A percentile compares a stretch with the other conserved stretches of the same genome.
These are phyloP conservation scores for Ichneumoninae sp. DNA, from an alignment of 2,888 invertebrate species.

Conservation along the genomic window DNA sequence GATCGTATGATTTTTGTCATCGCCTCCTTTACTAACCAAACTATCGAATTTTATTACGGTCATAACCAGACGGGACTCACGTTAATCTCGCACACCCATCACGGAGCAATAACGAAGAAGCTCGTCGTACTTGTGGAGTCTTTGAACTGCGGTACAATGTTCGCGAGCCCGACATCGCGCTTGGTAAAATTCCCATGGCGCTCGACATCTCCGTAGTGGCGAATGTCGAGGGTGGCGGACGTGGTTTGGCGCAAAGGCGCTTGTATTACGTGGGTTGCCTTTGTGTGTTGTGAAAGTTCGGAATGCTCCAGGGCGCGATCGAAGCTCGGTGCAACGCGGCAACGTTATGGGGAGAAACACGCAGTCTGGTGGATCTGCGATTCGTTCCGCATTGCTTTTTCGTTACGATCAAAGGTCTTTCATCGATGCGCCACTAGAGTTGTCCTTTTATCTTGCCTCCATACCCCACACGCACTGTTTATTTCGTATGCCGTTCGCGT, in stretches of 20 bases:
- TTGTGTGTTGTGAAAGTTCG: slow-evolving; percentile 15
- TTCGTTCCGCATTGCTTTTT: slow-evolving; percentile 36
- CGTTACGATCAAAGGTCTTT: slow-evolving; percentile 39
- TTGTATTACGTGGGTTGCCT: neutral
- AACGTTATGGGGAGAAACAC: slow-evolving; percentile 15
- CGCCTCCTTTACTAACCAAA: neutral
- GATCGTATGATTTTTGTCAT: neutral
- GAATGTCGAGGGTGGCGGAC: slow-evolving; percentile 8
- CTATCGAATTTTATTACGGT: neutral
- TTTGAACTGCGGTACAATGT: slow-evolving; percentile 23
- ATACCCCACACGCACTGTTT: neutral
- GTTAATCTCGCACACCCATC: slow-evolving; percentile 27
- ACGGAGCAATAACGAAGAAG: slow-evolving; percentile 14
- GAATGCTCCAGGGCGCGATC: slow-evolving; percentile 39
- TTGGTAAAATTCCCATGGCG: slow-evolving; percentile 37
- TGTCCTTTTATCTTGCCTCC: slow-evolving; percentile 3
- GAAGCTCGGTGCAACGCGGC: slow-evolving; percentile 17
- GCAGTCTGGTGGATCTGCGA: slow-evolving; percentile 34
- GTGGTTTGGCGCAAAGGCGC: neutral
- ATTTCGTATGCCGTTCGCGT: neutral
- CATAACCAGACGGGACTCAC: neutral
- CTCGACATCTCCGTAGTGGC: slow-evolving; percentile 14
- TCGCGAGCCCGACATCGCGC: slow-evolving; percentile 20
- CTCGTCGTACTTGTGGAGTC: neutral
- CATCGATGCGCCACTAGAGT: slow-evolving; percentile 14